Conservation (phyloP, 2,113 vertebrate species). For the Nothoprocta pentlandii region DNA sequence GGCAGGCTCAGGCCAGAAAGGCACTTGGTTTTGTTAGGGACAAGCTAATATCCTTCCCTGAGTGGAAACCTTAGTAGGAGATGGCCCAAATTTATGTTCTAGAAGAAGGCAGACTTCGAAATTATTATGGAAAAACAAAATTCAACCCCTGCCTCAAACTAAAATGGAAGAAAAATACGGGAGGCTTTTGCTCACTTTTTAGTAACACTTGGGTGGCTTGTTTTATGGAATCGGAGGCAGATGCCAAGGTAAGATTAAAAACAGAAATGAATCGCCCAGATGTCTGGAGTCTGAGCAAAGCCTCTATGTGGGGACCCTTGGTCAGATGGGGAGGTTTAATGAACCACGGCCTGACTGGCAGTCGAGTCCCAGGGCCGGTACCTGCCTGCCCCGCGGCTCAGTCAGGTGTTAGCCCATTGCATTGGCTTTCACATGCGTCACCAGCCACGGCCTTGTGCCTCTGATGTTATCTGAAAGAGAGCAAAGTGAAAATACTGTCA, state of each 20-base stretch:
- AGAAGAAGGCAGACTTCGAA: background rate
- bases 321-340: background rate
- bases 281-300: background rate
- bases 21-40: background rate
- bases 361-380: background rate
- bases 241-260: background rate
- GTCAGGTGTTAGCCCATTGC: background rate
- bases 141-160: background rate
- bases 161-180: background rate
- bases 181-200: background rate
- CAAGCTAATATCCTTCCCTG: rapidly evolving
- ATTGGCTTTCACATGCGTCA: background rate
- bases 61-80: background rate
- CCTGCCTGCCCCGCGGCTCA: background rate
- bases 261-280: background rate
- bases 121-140: background rate
- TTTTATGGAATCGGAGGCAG: background rate
- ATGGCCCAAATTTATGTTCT: background rate
- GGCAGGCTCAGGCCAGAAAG: background rate
- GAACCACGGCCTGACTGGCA: background rate
- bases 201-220: background rate
- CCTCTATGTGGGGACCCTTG: background rate
- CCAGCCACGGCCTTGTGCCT: constrained; percentile 20
- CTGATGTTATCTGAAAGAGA: constrained; percentile 1
- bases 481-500: constrained; percentile 29